Base-by-base conservation (phyloP, 2,113 vertebrate genomes). In the Dicerorhinus sumatrensis region DNA sequence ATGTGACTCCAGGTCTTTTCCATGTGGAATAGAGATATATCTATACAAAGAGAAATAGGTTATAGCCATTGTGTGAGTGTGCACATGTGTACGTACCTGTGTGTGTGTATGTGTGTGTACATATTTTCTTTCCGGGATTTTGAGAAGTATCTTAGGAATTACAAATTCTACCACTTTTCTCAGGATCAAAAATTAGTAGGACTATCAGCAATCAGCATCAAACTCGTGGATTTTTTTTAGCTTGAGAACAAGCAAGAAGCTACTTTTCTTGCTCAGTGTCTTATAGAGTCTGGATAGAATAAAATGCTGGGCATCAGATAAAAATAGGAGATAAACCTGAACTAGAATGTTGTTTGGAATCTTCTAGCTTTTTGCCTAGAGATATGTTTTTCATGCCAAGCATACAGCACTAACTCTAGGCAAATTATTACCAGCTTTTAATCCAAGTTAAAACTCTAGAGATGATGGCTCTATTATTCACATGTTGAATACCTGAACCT, bases 391-490 rank as follows among this genome's bases (percentile, higher is more conserved):
- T 95, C 72, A 89, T 93, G 58, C 25, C 25, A 29, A 62, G 3
- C 21, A 70, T 25, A 62, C 1, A 65, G 56, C 31, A 81, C 21
- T 72, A 90, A 81, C 54, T 93, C 46, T 92, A 96, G 58, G 46
- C 17, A 92, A 90, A 94, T 80, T 72, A 95, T 58, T 46, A 84
- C 31, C 36, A 62, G 31, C 27, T 77, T 93, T 89, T 87, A 87
- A 81, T 94, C n/a, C 56, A 72, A 92, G 21, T 63, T 90, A 54
- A 96, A 80, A 70, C 58, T 96, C 92, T 63, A 87, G 54, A 87
- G n/a, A 86, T 70, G 90, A 91, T 95, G 58, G 58, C 70, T 89
- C 23, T 87, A 1, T 96, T 91, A 80, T 76, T 97, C 94, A 84
- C 36, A 27, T 77, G 42, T 84, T 5, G 65, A 76, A 60, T 90